Conservation (phyloP, 2,113 vertebrate species). For the Tenrec ecaudatus region DNA sequence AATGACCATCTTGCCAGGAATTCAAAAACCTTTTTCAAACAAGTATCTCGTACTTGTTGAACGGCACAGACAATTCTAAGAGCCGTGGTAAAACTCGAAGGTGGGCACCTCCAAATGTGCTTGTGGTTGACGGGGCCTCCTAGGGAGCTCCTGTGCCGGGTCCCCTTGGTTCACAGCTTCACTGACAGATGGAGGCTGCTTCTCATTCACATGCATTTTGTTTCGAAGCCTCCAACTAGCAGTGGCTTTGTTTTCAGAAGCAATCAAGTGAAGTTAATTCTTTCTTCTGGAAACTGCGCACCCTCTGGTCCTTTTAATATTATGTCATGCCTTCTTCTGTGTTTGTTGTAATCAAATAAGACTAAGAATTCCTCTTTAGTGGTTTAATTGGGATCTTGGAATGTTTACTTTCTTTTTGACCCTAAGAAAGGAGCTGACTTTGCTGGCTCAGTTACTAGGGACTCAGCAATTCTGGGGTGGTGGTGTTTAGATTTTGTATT, state of each 20-base stretch:
- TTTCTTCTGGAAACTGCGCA: not conserved
- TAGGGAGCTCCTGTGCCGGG: not conserved
- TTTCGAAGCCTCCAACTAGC: not conserved
- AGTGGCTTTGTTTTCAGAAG: not conserved
- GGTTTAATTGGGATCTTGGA: not conserved
- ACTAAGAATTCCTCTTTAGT: not conserved
- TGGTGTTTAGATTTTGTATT: not conserved
- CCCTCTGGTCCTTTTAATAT: not conserved
- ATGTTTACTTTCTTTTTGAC: conserved; percentile 16
- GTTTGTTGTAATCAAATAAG: not conserved
- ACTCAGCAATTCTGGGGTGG: not conserved
- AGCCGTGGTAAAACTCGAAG: not conserved
- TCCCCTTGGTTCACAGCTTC: not conserved
- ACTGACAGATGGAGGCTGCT: not conserved
- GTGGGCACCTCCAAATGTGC: not conserved
- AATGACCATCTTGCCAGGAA: not conserved
- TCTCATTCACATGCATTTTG: rapidly evolving
- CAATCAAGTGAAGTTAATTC: not conserved
- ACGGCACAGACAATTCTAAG: not conserved
- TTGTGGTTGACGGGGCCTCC: not conserved
- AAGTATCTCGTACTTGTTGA: not conserved
- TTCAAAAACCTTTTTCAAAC: conserved; percentile 16
- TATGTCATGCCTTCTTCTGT: not conserved
- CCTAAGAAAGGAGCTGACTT: not conserved
- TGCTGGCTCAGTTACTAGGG: not conserved